Percentiles rank a stretch among this genome's conserved stretches.
Evolutionary conservation across 2,797 vertebrate genomes (phyloP).

Genomic region (Delichon dasypus): DNA sequence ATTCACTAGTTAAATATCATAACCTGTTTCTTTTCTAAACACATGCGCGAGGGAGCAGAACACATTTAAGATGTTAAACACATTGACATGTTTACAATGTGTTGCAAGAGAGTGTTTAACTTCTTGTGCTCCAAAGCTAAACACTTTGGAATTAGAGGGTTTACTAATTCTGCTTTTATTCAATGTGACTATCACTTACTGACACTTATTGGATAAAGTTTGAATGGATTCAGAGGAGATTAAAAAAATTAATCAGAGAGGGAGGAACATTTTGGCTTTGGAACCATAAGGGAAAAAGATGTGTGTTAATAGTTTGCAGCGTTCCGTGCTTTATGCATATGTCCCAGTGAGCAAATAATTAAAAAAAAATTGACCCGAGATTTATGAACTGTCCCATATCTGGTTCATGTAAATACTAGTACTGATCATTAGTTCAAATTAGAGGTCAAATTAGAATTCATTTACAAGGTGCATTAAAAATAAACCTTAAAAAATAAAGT

Average conservation of each 20-base stretch:
- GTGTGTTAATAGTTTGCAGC: background rate
- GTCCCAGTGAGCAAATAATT: conserved; percentile 54
- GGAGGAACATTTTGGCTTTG: conserved; percentile 12
- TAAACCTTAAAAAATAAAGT: conserved; percentile 9
- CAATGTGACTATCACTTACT: conserved; percentile 50
- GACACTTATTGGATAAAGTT: conserved; percentile 62
- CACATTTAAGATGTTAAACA: conserved; percentile 80
- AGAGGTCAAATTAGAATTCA: conserved; percentile 58
- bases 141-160: conserved; percentile 79
- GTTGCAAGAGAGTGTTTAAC: conserved; percentile 82
- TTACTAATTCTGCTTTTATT: conserved; percentile 75
- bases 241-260: background rate
- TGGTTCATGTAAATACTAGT: background rate
- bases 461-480: conserved; percentile 63
- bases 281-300: background rate
- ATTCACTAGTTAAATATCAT: conserved; percentile 80
- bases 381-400: conserved; percentile 21
- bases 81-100: conserved; percentile 86
- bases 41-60: conserved; percentile 73
- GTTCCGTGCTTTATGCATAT: conserved; percentile 20
- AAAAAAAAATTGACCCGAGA: background rate
- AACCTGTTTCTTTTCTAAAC: conserved; percentile 81
- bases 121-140: conserved; percentile 79
- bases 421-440: conserved; percentile 44
- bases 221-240: conserved; percentile 46